These are phyloP conservation scores for Phrynocephalus versicolor DNA, from an alignment of 2,113 vertebrate genomes.

Conservation along the genomic window DNA sequence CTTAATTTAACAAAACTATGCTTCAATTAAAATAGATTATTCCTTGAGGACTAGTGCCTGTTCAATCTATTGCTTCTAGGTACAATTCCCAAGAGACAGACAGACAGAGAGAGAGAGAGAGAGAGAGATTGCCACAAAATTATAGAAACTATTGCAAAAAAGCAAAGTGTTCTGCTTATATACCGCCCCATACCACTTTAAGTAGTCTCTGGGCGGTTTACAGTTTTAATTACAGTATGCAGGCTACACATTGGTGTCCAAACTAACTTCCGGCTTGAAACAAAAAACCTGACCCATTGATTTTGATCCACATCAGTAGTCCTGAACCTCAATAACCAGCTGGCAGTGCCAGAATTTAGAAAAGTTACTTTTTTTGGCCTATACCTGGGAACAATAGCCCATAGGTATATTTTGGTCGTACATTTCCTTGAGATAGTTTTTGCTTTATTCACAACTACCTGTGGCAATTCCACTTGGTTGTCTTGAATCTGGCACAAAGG, in stretches of 20 bases:
- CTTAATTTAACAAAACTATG: background rate
- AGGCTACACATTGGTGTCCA: too few relatives aligned
- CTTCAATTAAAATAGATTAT: background rate
- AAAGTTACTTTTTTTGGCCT: too few relatives aligned
- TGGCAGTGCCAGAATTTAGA: too few relatives aligned
- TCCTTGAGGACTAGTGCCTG: background rate
- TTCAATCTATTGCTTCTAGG: background rate
- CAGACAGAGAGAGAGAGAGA: background rate
- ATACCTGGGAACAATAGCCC: too few relatives aligned
- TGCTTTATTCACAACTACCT: background rate
- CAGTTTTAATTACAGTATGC: too few relatives aligned
- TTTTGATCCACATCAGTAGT: background rate
- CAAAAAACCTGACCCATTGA: background rate
- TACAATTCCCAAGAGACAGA: background rate
- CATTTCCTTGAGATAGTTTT: background rate
- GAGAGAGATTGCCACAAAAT: background rate
- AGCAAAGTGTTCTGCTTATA: too few relatives aligned
- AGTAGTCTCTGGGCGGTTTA: too few relatives aligned
- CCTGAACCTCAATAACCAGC: background rate
- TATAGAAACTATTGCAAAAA: background rate
- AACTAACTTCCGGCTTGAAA: background rate
- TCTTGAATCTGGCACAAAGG: background rate
- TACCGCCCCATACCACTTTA: too few relatives aligned
- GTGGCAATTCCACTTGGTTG: background rate
- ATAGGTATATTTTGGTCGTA: background rate